Percentiles rank a stretch among this genome's conserved stretches.
Evolutionary conservation across 1,140 invertebrate genomes (phyloP).

Genomic region (Alviniconcha marisindica): DNA sequence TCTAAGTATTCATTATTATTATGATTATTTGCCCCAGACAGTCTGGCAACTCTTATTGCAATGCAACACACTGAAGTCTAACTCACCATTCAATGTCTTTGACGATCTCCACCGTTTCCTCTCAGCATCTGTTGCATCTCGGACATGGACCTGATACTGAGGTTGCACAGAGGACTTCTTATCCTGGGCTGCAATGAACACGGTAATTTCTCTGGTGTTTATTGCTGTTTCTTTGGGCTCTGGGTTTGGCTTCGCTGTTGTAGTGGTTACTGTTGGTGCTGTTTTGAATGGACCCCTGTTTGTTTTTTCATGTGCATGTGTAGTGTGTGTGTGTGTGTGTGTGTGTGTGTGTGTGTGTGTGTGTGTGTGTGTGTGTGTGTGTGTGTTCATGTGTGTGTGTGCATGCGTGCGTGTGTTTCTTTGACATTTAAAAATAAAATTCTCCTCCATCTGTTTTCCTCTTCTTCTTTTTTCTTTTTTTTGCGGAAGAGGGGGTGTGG

Average conservation of each 20-base stretch:
- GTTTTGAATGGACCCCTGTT: no score
- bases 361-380: no score
- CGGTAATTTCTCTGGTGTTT: neutral
- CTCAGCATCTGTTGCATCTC: slow-evolving; percentile 40
- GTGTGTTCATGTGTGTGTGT: neutral
- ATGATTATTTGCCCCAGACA: no score
- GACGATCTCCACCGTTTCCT: neutral
- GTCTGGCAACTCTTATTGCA: no score
- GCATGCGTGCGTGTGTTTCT: neutral
- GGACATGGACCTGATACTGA: slow-evolving; percentile 35
- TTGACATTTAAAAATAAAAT: no score
- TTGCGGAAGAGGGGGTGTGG: no score
- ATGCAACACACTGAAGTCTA: no score
- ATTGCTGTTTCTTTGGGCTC: neutral
- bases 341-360: neutral
- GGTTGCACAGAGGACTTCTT: slow-evolving; percentile 24
- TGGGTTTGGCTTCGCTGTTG: no score
- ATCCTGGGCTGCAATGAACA: neutral
- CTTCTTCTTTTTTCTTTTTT: no score
- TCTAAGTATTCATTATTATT: no score
- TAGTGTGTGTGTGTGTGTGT: neutral
- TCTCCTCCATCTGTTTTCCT: no score
- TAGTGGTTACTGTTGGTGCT: no score
- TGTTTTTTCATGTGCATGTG: neutral
- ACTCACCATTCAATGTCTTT: slow-evolving; percentile 22